Base-by-base conservation (phyloP, 2,113 vertebrate species). In the Baryphthengus martii region DNA sequence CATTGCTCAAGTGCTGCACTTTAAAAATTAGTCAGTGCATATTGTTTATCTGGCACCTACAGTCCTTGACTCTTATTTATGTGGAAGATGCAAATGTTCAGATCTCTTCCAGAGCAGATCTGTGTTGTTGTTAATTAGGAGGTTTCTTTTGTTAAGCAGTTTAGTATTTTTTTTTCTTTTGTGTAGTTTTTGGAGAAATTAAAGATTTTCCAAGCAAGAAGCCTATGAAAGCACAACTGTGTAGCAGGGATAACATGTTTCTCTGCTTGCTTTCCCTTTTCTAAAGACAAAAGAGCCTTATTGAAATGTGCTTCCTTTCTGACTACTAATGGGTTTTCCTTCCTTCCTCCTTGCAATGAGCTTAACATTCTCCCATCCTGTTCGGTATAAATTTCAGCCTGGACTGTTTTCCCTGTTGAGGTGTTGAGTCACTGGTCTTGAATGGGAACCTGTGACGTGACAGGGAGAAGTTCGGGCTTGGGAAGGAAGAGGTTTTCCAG, bases 221-320 rank as follows among this genome's bases (percentile, higher is more conserved):
- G 19, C 37, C 81, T 52, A 3, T 77, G 31, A 84, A 75, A 94
- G 66, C 85, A 50, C 53, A 73, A 95, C 49, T 24, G 4, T 88
- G 55, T 73, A 53, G 31, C 25, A 3, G 21, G 61, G 72, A 90
- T 68, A 90, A 80, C 11, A 1, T 88, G 75, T 86, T 90, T 88
- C 74, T 71, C 50, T 52, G 59, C 45, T 85, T 87, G 93, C 93
- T 96, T 96, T 96, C 95, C 89, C 88, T 96, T 95, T 94, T 76
- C 49, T 75, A 85, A 93, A 93, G 86, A 96, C 95, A 96, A 96
- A 95, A 96, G 92, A 90, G 66, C 77, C 77, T 95, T 90, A 95
- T 76, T 96, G 93, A 96, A 97, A 94, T 76, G 80, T 96, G 93
- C 40, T 96, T 96, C 96, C 96, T 89, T 93, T 96, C 83, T 96